phyloP scores from a whole-genome alignment of 1,140 invertebrate genomes.

The Cotesia glomerata region DNA sequence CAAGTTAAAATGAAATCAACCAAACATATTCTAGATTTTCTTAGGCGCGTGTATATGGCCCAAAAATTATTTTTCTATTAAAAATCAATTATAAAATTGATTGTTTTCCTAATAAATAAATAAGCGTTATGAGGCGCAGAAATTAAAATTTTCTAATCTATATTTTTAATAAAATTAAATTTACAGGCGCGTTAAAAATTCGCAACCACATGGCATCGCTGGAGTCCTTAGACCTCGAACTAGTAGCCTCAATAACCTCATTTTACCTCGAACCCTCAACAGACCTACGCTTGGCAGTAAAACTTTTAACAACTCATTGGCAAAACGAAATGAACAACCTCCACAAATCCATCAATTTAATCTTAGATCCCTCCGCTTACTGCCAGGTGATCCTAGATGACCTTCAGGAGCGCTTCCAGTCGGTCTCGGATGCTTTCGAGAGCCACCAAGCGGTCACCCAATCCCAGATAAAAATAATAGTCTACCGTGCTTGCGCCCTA shows the following conservation, averaged over 20 bases:
- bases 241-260: conserved; percentile 67
- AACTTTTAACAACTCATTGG: conserved; percentile 66
- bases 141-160: neutral
- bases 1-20: too few relatives aligned
- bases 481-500: conserved; percentile 53
- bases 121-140: neutral
- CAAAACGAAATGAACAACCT: conserved; percentile 66
- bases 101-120: too few relatives aligned
- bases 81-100: too few relatives aligned
- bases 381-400: conserved; percentile 64
- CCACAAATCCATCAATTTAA: conserved; percentile 65
- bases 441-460: conserved; percentile 50
- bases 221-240: conserved; percentile 70
- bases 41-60: too few relatives aligned
- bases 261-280: conserved; percentile 58
- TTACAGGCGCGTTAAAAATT: conserved; percentile 67
- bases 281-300: conserved; percentile 55
- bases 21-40: too few relatives aligned
- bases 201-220: conserved; percentile 70
- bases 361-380: conserved; percentile 72
- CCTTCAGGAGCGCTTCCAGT: conserved; percentile 48
- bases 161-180: neutral
- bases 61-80: too few relatives aligned
- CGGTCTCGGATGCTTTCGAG: conserved; percentile 52
- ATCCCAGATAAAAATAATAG: conserved; percentile 48